Percentiles rank a stretch among this genome's conserved stretches.
Conservation (phyloP, 2,797 vertebrate genomes). For the Podarcis lilfordi region DNA sequence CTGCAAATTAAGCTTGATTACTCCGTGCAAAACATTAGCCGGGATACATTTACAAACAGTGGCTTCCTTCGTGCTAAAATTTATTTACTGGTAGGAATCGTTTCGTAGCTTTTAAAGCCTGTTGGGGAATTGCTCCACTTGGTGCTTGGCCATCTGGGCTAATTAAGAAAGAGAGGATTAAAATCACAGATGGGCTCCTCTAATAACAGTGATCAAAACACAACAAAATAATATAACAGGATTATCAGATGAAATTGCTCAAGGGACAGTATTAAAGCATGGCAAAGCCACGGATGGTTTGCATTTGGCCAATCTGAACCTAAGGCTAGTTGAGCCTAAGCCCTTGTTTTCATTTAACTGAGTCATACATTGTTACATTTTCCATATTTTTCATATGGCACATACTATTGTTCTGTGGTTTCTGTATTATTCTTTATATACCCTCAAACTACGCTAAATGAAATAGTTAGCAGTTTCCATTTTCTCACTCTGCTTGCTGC, state of each 20-base stretch:
- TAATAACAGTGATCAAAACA: conserved; percentile 51
- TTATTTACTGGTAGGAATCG: conserved; percentile 34
- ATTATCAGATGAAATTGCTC: conserved; percentile 43
- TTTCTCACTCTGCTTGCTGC: background rate
- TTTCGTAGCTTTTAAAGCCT: conserved; percentile 33
- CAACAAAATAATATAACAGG: conserved; percentile 46
- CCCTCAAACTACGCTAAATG: background rate
- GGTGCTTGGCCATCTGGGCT: conserved; percentile 42
- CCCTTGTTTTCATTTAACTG: background rate
- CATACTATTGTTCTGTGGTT: background rate
- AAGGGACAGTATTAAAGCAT: conserved; percentile 26
- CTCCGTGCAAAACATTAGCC: conserved; percentile 32
- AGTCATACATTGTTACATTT: background rate
- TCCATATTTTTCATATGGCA: background rate
- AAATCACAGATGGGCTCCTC: conserved; percentile 43
- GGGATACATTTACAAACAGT: conserved; percentile 27
- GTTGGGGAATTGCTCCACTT: conserved; percentile 34
- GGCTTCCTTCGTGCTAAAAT: conserved; percentile 14
- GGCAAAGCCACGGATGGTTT: conserved; percentile 15
- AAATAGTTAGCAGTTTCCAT: background rate
- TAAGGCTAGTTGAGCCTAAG: conserved; percentile 1
- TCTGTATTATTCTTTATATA: background rate
- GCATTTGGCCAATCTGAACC: conserved; percentile 26
- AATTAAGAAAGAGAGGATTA: conserved; percentile 49
- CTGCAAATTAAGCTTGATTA: conserved; percentile 34